Conservation (phyloP, 2,113 vertebrate species). For the Azemiops feae region DNA sequence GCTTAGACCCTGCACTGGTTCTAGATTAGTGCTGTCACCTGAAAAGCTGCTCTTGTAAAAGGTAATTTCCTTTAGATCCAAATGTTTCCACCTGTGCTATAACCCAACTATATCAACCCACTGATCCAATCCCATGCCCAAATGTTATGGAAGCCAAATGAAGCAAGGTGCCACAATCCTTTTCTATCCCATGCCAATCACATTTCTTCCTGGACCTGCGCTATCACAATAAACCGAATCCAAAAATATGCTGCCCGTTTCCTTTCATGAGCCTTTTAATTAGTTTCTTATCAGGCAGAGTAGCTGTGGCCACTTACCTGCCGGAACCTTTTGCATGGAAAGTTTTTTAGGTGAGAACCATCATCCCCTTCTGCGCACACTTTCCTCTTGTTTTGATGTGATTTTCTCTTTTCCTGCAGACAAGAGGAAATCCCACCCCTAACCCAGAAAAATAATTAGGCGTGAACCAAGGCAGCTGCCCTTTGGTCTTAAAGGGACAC, state of each 20-base stretch:
- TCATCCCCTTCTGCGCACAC: slow-evolving; percentile 57
- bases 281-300: accelerated
- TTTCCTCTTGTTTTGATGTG: slow-evolving; percentile 84
- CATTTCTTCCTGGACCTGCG: neutral
- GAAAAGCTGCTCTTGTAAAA: neutral
- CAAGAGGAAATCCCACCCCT: slow-evolving; percentile 69
- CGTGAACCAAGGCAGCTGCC: neutral
- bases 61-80: neutral
- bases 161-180: neutral
- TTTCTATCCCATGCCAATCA: neutral
- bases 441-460: neutral
- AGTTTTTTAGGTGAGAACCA: slow-evolving; percentile 67
- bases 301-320: slow-evolving; percentile 64
- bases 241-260: neutral
- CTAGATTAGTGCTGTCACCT: neutral
- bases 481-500: neutral
- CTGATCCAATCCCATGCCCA: neutral
- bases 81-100: neutral
- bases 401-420: slow-evolving; percentile 76
- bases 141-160: neutral
- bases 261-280: neutral
- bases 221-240: neutral
- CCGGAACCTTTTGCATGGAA: slow-evolving; percentile 84
- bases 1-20: neutral
- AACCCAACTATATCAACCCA: neutral